Percentiles rank a stretch among this genome's conserved stretches.
phyloP scores from a whole-genome alignment of 2,113 vertebrate genomes.

The Pan paniscus region DNA sequence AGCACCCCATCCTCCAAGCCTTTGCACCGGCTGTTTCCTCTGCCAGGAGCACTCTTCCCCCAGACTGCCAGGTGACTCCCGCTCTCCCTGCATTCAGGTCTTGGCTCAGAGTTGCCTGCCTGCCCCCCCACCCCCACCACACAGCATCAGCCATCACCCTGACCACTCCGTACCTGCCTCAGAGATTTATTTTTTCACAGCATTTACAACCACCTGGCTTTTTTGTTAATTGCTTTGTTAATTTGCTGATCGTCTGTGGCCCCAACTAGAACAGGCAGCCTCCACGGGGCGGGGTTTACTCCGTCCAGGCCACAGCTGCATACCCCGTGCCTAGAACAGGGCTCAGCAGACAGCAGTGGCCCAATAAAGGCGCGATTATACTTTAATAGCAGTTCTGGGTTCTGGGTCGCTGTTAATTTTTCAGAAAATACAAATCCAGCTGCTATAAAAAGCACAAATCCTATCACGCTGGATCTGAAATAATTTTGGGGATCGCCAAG shows the following conservation, averaged over 20 bases:
- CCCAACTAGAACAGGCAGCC: rapidly evolving
- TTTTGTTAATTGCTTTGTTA: background rate
- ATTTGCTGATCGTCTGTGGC: background rate
- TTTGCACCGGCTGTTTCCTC: background rate
- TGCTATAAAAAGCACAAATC: background rate
- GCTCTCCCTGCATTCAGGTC: rapidly evolving
- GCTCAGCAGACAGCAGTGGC: rapidly evolving
- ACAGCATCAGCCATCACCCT: background rate
- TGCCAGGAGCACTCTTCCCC: background rate
- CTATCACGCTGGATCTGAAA: rapidly evolving
- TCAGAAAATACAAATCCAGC: background rate
- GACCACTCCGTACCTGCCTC: background rate
- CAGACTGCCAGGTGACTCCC: rapidly evolving
- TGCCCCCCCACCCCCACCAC: background rate
- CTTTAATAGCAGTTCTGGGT: background rate
- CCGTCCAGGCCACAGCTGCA: rapidly evolving
- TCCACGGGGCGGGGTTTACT: rapidly evolving
- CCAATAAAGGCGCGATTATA: rapidly evolving
- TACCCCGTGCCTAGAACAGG: rapidly evolving
- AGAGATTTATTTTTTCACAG: background rate
- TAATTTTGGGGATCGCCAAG: too few relatives aligned
- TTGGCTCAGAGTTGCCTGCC: background rate
- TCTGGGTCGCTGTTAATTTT: background rate
- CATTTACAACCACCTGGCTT: background rate
- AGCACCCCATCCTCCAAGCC: rapidly evolving